Evolutionary conservation across 2,113 vertebrate species (phyloP), one percentile per base, ranked within the genome.

Genomic region (Macquaria australasica): DNA sequence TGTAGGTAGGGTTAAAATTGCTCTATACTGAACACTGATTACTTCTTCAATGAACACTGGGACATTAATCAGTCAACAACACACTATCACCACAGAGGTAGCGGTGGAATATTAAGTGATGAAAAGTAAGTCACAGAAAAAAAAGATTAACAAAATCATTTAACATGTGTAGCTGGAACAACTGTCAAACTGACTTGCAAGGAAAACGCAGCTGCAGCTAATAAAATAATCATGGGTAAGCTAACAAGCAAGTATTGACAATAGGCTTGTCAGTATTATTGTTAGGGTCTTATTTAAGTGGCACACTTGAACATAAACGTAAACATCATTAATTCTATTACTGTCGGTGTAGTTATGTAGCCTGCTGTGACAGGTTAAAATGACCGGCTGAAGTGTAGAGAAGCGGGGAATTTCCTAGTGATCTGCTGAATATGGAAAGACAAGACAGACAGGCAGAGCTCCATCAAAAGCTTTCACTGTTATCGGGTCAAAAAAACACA

Each of bases 171-270:
- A 16, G 18, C 39, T 37, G 20, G 39, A 58, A 56, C 20, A 39
- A 56, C 20, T 14, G 39, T 51, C 4, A 79, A 73, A 72, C 0
- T 37, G 60, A 72, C 59, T 50, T 14, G 7, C 18, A 72, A 58
- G 5, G 16, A 60, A 64, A 80, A 51, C 18, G 50, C 75, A 64
- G 72, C 71, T 70, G 25, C 28, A 55, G 31, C 41, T 41, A n/a
- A 41, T 73, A 34, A 67, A 81, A 63, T 76, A 60, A 51, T 39
- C 18, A 78, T 12, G 16, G n/a, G 3, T 11, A 43, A 10, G 43
- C 41, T 60, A 59, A 58, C 2, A 4, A n/a, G 58, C 16, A 51
- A 45, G 14, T 58, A 56, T 28, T 34, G n/a, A 64, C 25, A 78
- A 43, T 15, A 51, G 8, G 16, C 43, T 25, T 0, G 15, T 28